A percentile compares a stretch with the other conserved stretches of the same genome.
These are phyloP conservation scores for Caradrina kadenii DNA, from an alignment of 2,888 invertebrate species.

Conservation along the genomic window DNA sequence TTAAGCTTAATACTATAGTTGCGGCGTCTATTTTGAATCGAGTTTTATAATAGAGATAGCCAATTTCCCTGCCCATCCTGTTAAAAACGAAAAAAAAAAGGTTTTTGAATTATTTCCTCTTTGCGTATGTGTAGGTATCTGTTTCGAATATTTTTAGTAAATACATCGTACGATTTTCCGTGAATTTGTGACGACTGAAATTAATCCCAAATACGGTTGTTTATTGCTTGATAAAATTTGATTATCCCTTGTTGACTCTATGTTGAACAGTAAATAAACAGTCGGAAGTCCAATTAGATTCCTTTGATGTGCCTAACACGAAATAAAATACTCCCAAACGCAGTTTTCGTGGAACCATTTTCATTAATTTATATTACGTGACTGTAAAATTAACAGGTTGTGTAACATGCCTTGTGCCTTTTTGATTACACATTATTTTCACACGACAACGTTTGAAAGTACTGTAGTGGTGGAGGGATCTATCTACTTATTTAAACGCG, in stretches of 20 bases:
- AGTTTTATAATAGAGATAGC: background rate
- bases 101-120: background rate
- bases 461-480: no score
- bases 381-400: slow-evolving; percentile 82
- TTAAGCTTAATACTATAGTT: background rate
- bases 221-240: slow-evolving; percentile 28
- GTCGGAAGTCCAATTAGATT: slow-evolving; percentile 68
- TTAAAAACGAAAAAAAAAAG: background rate
- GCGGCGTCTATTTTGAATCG: background rate
- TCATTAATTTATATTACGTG: slow-evolving; percentile 86
- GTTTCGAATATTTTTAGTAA: background rate
- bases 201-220: slow-evolving; percentile 19
- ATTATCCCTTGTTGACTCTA: slow-evolving; percentile 40
- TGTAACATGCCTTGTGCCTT: slow-evolving; percentile 63
- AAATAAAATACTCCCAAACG: slow-evolving; percentile 81
- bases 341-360: slow-evolving; percentile 87
- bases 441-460: no score
- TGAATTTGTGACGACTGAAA: background rate
- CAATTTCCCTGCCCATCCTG: no score
- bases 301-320: slow-evolving; percentile 79
- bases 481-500: no score
- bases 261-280: slow-evolving; percentile 56
- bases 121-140: background rate
- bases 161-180: background rate
- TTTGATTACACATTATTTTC: slow-evolving; percentile 51